phyloP scores from a whole-genome alignment of 2,888 invertebrate species.

The Nemurella pictetii region DNA sequence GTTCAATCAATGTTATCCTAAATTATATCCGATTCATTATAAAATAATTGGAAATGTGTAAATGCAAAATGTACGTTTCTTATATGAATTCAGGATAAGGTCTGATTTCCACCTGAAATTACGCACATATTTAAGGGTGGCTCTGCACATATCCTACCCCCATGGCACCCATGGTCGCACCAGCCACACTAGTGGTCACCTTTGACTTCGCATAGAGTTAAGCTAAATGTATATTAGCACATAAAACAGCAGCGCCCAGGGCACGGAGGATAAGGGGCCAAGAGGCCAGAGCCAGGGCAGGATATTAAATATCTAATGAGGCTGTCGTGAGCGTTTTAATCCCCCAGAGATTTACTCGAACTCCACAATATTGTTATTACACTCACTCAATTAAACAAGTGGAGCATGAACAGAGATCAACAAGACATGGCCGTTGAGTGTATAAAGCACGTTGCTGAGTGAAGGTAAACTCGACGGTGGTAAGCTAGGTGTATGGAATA shows the following conservation, averaged over 20 bases:
- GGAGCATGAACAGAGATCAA: not conserved
- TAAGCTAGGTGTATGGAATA: not conserved
- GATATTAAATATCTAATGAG: constrained; percentile 15
- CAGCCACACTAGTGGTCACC: not conserved
- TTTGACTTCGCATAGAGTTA: not conserved
- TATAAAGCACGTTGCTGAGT: too few species aligned
- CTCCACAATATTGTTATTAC: not conserved
- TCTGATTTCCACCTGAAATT: too few species aligned
- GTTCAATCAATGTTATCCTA: too few species aligned
- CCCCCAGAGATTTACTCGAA: not conserved
- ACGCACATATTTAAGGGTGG: too few species aligned
- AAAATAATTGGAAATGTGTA: too few species aligned
- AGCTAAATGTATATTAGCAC: not conserved
- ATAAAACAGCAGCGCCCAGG: not conserved
- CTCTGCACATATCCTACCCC: too few species aligned
- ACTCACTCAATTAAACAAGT: not conserved
- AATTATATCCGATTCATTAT: too few species aligned
- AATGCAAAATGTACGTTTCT: too few species aligned
- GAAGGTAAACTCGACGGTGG: not conserved
- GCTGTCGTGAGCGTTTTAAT: not conserved
- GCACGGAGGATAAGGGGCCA: not conserved
- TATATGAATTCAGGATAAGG: too few species aligned
- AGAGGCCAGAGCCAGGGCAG: not conserved
- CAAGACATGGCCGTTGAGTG: too few species aligned
- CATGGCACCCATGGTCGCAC: too few species aligned